Percentiles rank a stretch among this genome's conserved stretches.
Evolutionary conservation across 2,888 invertebrate genomes (phyloP).

Genomic region (Cantharis lateralis): DNA sequence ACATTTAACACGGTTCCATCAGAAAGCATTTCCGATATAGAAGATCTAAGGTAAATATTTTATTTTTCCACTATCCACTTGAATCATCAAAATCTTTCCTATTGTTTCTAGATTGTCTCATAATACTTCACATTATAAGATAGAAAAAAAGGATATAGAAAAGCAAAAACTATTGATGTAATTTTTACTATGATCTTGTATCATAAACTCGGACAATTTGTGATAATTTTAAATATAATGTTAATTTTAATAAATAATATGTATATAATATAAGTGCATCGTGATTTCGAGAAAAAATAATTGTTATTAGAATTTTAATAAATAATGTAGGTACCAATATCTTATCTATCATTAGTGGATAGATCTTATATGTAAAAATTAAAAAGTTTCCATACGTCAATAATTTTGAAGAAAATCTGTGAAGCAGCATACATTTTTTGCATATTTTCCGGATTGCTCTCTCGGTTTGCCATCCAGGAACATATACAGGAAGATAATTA

Average conservation of each 20-base stretch:
- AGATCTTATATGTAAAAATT: too few species aligned
- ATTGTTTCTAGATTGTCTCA: neutral
- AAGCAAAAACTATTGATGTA: neutral
- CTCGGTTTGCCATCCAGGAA: too few species aligned
- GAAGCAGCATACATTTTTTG: too few species aligned
- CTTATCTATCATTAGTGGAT: too few species aligned
- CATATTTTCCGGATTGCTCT: too few species aligned
- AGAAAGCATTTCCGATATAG: conserved; percentile 61
- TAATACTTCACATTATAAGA: neutral
- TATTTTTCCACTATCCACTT: neutral
- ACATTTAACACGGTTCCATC: conserved; percentile 54
- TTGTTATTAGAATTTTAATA: neutral
- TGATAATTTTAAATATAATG: neutral
- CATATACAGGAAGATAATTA: too few species aligned
- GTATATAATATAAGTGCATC: neutral
- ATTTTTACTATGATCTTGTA: too few species aligned
- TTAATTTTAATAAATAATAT: neutral
- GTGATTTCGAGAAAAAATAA: neutral
- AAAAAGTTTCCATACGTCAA: too few species aligned
- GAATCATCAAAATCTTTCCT: neutral
- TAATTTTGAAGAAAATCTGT: too few species aligned
- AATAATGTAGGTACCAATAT: neutral
- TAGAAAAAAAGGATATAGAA: neutral
- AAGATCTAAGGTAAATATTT: conserved; percentile 35
- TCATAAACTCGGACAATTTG: neutral